Evolutionary conservation across 2,797 vertebrate species (phyloP).

Genomic region (Varecia variegata): DNA sequence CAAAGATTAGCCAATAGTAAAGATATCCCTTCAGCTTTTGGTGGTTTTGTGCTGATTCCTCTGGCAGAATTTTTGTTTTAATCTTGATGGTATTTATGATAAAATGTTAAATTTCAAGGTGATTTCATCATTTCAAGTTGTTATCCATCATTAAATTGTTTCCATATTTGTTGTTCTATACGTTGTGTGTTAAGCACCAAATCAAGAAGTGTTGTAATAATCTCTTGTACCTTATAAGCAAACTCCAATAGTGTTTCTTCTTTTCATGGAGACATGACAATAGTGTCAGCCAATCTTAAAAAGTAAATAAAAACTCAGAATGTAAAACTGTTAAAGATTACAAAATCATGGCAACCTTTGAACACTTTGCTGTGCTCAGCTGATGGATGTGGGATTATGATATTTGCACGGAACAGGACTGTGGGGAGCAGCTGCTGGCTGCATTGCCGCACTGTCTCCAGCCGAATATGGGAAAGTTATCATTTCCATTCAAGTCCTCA

Average conservation of each 20-base stretch:
- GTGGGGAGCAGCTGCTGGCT: conserved; percentile 3
- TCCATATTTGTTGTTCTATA: not conserved
- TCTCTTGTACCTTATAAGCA: not conserved
- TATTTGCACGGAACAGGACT: not conserved
- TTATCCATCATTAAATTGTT: not conserved
- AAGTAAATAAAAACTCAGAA: not conserved
- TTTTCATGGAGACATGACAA: not conserved
- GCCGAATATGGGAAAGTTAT: conserved; percentile 33
- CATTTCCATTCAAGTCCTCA: conserved; percentile 61
- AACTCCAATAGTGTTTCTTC: not conserved
- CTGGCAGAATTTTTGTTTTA: not conserved
- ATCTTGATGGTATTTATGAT: not conserved
- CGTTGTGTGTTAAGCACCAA: not conserved
- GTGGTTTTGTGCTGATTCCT: not conserved
- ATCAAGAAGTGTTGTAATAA: not conserved
- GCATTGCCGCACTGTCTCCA: not conserved
- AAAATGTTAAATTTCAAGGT: not conserved
- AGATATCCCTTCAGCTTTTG: not conserved
- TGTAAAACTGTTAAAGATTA: not conserved
- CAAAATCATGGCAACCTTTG: not conserved
- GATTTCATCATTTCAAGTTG: not conserved
- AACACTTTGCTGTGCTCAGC: not conserved
- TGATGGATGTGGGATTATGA: not conserved
- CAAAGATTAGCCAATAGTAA: not conserved
- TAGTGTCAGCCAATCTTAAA: not conserved